These are phyloP conservation scores for Actinostola sp. DNA, from an alignment of 92 coral and sea anemone species.

Conservation along the genomic window DNA sequence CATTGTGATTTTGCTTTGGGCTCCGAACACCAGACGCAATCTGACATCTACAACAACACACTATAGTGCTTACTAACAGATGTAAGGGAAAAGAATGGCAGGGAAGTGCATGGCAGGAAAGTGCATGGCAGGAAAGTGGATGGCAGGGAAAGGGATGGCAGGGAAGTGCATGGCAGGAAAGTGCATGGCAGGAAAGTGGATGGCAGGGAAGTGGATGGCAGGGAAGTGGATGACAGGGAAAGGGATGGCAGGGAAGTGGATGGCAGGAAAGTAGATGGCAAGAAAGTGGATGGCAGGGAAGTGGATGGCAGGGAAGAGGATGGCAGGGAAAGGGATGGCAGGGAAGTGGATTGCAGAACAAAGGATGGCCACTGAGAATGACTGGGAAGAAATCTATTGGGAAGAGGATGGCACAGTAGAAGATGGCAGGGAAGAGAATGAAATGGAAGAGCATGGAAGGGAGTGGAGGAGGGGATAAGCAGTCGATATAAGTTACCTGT, in stretches of 20 bases:
- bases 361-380: too few relatives aligned
- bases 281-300: background rate
- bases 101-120: background rate
- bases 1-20: constrained; percentile 26
- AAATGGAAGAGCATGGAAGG: background rate
- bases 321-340: background rate
- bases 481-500: constrained; percentile 56
- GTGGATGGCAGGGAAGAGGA: too few relatives aligned
- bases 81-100: background rate
- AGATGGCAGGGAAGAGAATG: background rate
- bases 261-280: too few relatives aligned
- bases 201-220: background rate
- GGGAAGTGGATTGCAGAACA: too few relatives aligned
- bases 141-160: background rate
- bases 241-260: too few relatives aligned
- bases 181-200: too few relatives aligned
- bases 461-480: background rate
- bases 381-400: background rate
- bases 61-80: background rate
- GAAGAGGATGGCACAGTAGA: too few relatives aligned
- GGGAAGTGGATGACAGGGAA: too few relatives aligned
- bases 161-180: background rate
- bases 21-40: constrained; percentile 65
- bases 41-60: constrained; percentile 58
- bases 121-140: too few relatives aligned